Evolutionary conservation across 2,797 vertebrate species (phyloP).

Genomic region (Leucoraja ocellata): DNA sequence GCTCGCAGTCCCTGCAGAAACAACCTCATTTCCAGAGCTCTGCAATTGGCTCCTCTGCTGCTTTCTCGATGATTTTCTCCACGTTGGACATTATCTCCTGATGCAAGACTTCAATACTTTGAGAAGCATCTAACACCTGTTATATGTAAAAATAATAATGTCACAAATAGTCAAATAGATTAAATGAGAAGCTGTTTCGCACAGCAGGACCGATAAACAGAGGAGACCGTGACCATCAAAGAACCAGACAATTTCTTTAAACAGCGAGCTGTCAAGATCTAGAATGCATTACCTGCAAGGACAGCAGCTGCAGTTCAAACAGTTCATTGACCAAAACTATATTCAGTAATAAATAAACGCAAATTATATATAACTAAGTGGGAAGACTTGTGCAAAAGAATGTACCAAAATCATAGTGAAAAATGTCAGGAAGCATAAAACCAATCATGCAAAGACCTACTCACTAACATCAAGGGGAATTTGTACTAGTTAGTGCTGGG

Average conservation of each 20-base stretch:
- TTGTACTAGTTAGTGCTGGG: too few species aligned
- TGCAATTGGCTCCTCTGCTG: constrained; percentile 57
- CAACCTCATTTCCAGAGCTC: constrained; percentile 70
- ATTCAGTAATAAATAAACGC: too few species aligned
- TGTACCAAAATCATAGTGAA: too few species aligned
- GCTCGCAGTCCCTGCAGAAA: background rate
- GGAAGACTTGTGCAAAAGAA: too few species aligned
- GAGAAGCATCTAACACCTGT: constrained; percentile 71
- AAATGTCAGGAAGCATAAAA: too few species aligned
- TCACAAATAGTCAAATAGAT: too few species aligned
- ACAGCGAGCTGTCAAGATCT: background rate
- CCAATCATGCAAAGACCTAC: too few species aligned
- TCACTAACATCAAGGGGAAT: too few species aligned
- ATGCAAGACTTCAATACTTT: constrained; percentile 72
- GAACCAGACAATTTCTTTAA: background rate
- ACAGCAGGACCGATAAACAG: background rate
- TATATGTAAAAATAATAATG: constrained; percentile 2
- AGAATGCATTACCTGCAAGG: too few species aligned
- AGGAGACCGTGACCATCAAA: background rate
- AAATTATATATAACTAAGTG: too few species aligned
- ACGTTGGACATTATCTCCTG: constrained; percentile 59
- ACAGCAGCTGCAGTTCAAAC: too few species aligned
- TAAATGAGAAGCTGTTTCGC: background rate
- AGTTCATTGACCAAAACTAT: too few species aligned
- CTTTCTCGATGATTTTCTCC: constrained; percentile 55